Base-by-base conservation (phyloP, 2,888 invertebrate species). In the Belgica antarctica region DNA sequence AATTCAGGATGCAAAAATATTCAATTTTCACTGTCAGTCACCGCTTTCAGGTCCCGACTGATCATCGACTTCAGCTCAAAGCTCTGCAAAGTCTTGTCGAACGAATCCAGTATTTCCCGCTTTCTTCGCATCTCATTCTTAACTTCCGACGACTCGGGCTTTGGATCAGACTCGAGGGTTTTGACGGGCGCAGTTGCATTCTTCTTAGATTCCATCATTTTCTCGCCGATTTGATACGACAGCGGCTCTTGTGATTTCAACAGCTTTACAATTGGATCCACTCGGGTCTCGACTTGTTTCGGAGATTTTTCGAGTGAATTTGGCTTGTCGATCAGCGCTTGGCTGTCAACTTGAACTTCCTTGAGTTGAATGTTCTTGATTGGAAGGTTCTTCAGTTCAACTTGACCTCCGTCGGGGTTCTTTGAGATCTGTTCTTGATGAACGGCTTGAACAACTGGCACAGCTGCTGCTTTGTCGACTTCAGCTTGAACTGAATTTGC, bases 371-470 rank as follows among this genome's bases (percentile, higher is more conserved):
- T 69, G 72, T 19, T 78, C 77, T 47, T 78, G 74, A 34, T 8
- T 34, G 7, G 34, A 10, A 34, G 34, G 8, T 34, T 34, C 34
- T 34, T 7, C 34, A 34, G 68, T 77, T 77, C 34, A 12, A 12
- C 34, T 34, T 34, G 7, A 34, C 34, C 34, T 34, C 12, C 34
- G 34, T 34, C 12, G 7, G 7, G n/a, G n/a, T n/a, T n/a, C n/a
- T n/a, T n/a, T n/a, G n/a, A n/a, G n/a, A n/a, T n/a, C n/a, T n/a
- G n/a, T n/a, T n/a, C n/a, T n/a, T n/a, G n/a, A n/a, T n/a, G n/a
- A n/a, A n/a, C n/a, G n/a, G n/a, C n/a, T n/a, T n/a, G n/a, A 10
- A 78, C 77, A 15, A 78, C 78, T 72, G 78, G 76, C 31, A 77
- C 57, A 70, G 76, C 76, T 70, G 77, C 76, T 69, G 77, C 76